Percentiles rank a stretch among this genome's conserved stretches.
Evolutionary conservation across 2,797 vertebrate genomes (phyloP).

Genomic region (Tragelaphus eurycerus): DNA sequence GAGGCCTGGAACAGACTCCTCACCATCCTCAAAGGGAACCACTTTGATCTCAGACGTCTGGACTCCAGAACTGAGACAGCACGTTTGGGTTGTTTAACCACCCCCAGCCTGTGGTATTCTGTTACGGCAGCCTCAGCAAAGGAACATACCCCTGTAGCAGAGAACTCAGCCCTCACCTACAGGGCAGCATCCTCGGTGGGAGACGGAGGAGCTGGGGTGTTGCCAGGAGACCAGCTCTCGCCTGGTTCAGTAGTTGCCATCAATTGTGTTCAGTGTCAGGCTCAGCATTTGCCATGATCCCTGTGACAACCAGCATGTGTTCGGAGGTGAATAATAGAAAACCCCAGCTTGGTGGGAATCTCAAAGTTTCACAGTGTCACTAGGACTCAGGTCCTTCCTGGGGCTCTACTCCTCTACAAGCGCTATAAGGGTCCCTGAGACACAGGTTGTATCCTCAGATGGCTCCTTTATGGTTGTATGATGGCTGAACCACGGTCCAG

Average conservation of each 20-base stretch:
- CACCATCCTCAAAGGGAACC: background rate
- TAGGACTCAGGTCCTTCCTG: background rate
- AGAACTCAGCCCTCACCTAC: background rate
- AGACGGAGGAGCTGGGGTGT: background rate
- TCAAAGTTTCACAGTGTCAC: rapidly evolving
- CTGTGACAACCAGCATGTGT: background rate
- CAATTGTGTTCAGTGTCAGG: background rate
- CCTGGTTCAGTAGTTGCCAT: background rate
- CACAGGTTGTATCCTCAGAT: background rate
- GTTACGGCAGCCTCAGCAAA: background rate
- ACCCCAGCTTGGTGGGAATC: background rate
- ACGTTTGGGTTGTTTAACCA: background rate
- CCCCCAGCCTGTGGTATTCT: too few species aligned
- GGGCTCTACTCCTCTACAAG: background rate
- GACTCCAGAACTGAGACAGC: background rate
- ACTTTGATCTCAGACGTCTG: background rate
- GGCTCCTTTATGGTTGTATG: background rate
- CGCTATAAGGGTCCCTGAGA: background rate
- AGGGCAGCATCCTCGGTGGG: background rate
- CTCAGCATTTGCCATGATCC: background rate
- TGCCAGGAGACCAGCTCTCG: background rate
- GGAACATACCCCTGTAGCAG: background rate
- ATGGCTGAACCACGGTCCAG: background rate
- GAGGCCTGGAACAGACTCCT: background rate
- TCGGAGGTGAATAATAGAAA: background rate